A percentile compares a stretch with the other conserved stretches of the same genome.
Evolutionary conservation across 2,888 invertebrate genomes (phyloP).

Genomic region (Crossocerus cetratus): DNA sequence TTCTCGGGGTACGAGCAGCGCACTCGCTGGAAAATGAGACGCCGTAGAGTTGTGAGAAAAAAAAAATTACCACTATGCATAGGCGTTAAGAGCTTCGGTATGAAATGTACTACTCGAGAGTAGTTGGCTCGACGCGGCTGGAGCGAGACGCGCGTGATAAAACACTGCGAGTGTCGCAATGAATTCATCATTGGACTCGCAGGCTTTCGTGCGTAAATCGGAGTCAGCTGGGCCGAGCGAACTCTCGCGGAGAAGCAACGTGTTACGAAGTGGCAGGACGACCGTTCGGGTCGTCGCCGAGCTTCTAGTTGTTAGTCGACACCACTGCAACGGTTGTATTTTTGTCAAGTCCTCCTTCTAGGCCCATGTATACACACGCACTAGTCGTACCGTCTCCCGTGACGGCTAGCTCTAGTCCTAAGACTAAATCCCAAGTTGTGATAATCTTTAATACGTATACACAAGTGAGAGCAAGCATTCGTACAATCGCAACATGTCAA

Average conservation of each 20-base stretch:
- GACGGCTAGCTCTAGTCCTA: conserved; percentile 28
- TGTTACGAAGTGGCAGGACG: no score
- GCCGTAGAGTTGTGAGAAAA: conserved; percentile 12
- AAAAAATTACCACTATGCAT: conserved; percentile 14
- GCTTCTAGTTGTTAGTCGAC: no score
- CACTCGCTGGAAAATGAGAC: neutral
- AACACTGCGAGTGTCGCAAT: no score
- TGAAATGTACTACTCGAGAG: conserved; percentile 23
- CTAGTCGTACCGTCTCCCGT: neutral
- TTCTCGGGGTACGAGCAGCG: conserved; percentile 21
- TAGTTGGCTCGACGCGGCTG: no score
- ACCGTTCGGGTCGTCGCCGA: no score
- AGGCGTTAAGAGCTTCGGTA: conserved; percentile 40
- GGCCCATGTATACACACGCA: conserved; percentile 11
- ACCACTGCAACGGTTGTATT: conserved; percentile 31
- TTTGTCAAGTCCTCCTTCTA: conserved; percentile 40
- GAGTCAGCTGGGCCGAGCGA: no score
- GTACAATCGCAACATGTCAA: conserved; percentile 37
- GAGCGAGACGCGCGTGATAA: no score
- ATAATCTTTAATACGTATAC: conserved; percentile 50
- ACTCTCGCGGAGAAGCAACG: no score
- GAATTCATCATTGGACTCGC: no score
- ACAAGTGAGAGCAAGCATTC: conserved; percentile 5
- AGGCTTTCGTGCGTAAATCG: no score
- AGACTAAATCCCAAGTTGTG: conserved; percentile 45